These are phyloP conservation scores for Pandemis corylana DNA, from an alignment of 2,888 invertebrate genomes.

Conservation along the genomic window DNA sequence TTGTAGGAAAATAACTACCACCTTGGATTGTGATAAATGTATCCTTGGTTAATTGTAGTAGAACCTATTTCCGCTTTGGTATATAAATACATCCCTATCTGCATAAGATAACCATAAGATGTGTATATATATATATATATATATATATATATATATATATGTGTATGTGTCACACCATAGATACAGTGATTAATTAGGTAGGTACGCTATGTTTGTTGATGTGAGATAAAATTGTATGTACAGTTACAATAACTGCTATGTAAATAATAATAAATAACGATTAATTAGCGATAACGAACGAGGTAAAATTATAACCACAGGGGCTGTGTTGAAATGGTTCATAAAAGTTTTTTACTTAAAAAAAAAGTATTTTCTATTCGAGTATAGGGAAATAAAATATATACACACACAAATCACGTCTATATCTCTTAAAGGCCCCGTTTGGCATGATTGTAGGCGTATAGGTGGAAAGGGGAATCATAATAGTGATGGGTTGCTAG, in stretches of 20 bases:
- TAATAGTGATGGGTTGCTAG: no score
- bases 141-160: neutral
- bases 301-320: neutral
- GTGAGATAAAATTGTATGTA: slow-evolving; percentile 21
- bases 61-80: slow-evolving; percentile 3
- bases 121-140: no score
- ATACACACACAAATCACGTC: no score
- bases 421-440: no score
- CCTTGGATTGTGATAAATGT: neutral
- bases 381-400: no score
- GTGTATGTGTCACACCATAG: neutral
- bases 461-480: no score
- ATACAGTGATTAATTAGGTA: slow-evolving; percentile 10
- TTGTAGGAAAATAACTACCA: neutral
- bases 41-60: neutral
- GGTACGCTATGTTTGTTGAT: neutral
- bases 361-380: no score
- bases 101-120: neutral
- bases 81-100: neutral
- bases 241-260: slow-evolving; percentile 6
- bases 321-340: neutral
- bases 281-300: neutral
- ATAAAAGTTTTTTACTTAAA: neutral
- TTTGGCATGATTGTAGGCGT: no score
- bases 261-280: neutral